A percentile compares a stretch with the other conserved stretches of the same genome.
These are phyloP conservation scores for Chaenodraco wilsoni DNA, from an alignment of 2,797 vertebrate genomes.

Conservation along the genomic window DNA sequence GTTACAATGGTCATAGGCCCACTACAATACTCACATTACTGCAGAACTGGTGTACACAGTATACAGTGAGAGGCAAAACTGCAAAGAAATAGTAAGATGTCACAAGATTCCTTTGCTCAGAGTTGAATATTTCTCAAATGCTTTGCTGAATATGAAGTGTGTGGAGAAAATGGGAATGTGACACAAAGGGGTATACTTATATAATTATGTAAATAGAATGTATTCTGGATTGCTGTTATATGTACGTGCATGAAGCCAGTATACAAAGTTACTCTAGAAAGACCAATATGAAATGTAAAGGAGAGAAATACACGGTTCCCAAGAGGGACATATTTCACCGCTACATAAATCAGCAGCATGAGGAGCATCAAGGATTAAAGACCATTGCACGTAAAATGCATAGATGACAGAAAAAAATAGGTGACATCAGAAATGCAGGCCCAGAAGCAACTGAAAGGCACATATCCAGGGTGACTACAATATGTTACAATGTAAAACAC, in stretches of 20 bases:
- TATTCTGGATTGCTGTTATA: background rate
- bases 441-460: background rate
- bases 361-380: background rate
- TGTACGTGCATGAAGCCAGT: conserved; percentile 1
- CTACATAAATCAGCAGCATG: background rate
- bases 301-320: background rate
- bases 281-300: background rate
- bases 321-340: background rate
- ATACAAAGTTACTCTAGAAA: background rate
- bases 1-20: conserved; percentile 30
- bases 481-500: background rate
- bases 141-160: background rate
- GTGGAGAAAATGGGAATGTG: conserved; percentile 3
- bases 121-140: background rate
- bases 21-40: conserved; percentile 1
- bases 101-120: background rate
- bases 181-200: background rate
- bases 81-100: background rate
- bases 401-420: background rate
- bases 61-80: background rate
- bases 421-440: background rate
- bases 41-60: background rate
- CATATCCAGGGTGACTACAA: background rate
- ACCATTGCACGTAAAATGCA: background rate
- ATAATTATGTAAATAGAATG: background rate